Base-by-base conservation (phyloP, 2,888 invertebrate genomes). In the Caenorhabditis drosophilae region DNA sequence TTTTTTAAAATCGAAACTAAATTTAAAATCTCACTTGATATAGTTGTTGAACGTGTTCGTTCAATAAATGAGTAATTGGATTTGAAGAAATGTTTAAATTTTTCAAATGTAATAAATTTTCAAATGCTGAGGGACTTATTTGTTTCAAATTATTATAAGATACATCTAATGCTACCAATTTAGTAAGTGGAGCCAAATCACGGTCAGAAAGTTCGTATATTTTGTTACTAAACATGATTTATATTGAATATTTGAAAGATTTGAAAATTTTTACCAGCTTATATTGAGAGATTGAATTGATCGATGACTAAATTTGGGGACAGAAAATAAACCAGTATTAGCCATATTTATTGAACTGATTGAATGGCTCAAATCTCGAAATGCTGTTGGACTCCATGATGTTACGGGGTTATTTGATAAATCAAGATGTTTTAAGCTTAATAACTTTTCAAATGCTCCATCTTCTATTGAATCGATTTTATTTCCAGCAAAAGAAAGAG, bases 301-400 rank as follows among this genome's bases (percentile, higher is more conserved):
- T 18, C 72, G 53, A 27, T 69, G 64, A 52, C 63, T 75, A 26
- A 82, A 57, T 52, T 74, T 73, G 2, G 83, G 83, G 42, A 83
- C 41, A 0, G 78, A 80, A 46, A 81, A 82, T 11, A 83, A 55
- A 0, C 83, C 83, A 0, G 82, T 81, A 23, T 60, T 57, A 0
- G 83, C 81, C 58, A 83, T 67, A 55, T 81, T 80, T 12, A 83
- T 46, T 7, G 59, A 45, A 25, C 70, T 64, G 7, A 83, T 69
- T 0, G 70, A 70, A 27, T 72, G 70, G 25, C 79, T 75, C 12
- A 83, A 54, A 26, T 76, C 77, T 70, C 67, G 59, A 53, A 82
- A 81, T 20, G 79, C 78, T 11, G 76, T 70, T 1, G 82, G 81
- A 53, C 76, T 72, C 83, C 83, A 83, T 2, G 77, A 79, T n/a